phyloP scores from a whole-genome alignment of 2,888 invertebrate genomes.

The Mellilla xanthometata region DNA sequence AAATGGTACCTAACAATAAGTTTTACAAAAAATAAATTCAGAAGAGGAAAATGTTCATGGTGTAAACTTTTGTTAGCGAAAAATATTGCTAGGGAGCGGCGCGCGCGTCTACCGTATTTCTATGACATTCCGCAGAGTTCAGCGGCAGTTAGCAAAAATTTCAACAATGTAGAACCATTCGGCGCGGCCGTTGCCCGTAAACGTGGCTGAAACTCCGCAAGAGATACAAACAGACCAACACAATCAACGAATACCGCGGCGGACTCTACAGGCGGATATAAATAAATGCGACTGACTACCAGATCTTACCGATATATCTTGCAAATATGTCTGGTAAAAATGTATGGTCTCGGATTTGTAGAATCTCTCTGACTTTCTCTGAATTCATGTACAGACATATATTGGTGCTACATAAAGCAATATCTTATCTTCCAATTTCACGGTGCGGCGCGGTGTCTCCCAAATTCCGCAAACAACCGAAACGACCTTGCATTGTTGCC shows the following conservation, averaged over 20 bases:
- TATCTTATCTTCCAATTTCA: conserved; percentile 33
- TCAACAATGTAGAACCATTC: conserved; percentile 38
- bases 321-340: conserved; percentile 43
- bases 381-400: no score
- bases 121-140: conserved; percentile 12
- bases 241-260: conserved; percentile 64
- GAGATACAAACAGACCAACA: conserved; percentile 53
- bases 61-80: conserved; percentile 7
- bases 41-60: conserved; percentile 7
- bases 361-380: conserved; percentile 46
- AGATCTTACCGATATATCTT: conserved; percentile 57
- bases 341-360: conserved; percentile 36
- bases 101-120: conserved; percentile 1
- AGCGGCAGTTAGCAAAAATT: conserved; percentile 29
- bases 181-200: conserved; percentile 41
- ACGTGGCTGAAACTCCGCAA: conserved; percentile 46
- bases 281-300: conserved; percentile 54
- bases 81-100: background rate
- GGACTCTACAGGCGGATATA: conserved; percentile 55
- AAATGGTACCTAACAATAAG: conserved; percentile 8
- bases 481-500: conserved; percentile 63
- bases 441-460: conserved; percentile 34
- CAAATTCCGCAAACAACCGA: conserved; percentile 47
- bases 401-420: conserved; percentile 10
- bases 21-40: background rate